Conservation (phyloP, 2,797 vertebrate genomes). For the Enteromius afrohamiltoni region DNA sequence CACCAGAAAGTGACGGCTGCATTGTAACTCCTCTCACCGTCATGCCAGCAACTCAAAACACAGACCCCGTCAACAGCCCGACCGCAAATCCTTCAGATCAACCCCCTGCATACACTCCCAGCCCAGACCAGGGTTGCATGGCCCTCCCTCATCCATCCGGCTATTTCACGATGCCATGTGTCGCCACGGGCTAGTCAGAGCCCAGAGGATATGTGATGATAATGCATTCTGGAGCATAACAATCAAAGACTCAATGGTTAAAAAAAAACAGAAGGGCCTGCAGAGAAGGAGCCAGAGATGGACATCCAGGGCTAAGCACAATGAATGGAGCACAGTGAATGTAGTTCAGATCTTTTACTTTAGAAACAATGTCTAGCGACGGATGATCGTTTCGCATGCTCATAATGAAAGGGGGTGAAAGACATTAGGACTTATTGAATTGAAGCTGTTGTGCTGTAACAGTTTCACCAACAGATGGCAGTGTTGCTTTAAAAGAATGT, state of each 20-base stretch:
- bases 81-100: background rate
- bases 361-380: background rate
- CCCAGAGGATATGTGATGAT: constrained; percentile 44
- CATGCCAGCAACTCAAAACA: constrained; percentile 5
- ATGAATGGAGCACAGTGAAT: background rate
- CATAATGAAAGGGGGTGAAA: background rate
- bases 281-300: background rate
- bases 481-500: constrained; percentile 41
- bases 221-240: constrained; percentile 6
- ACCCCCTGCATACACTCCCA: constrained; percentile 54
- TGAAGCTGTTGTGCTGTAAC: background rate
- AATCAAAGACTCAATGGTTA: background rate
- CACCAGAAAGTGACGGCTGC: constrained; percentile 63
- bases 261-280: background rate
- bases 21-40: constrained; percentile 25
- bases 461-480: constrained; percentile 64
- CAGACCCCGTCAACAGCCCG: background rate
- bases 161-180: constrained; percentile 70
- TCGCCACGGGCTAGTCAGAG: background rate
- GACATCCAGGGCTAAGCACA: background rate
- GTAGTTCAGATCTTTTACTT: background rate
- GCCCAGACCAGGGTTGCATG: constrained; percentile 47
- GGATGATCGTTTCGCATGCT: background rate
- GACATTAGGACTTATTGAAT: background rate
- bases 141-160: constrained; percentile 62